Evolutionary conservation across 2,113 vertebrate species (phyloP), one percentile per base, ranked within the genome.

Genomic region (Ptychochromis oligacanthus): DNA sequence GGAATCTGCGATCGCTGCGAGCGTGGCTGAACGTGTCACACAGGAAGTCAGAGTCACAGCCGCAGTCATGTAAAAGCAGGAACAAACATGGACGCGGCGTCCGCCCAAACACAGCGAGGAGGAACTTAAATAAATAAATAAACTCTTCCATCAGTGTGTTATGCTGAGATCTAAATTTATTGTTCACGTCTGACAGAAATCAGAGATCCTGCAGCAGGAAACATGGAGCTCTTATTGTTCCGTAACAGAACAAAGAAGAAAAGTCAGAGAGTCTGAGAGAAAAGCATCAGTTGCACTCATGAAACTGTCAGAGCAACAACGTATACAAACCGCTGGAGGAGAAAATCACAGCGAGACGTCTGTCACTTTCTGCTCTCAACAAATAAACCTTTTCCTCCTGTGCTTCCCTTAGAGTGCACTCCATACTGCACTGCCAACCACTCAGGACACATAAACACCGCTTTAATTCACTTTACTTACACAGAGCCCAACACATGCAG

Each of bases 301-400:
- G 52, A 72, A 31, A 72, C 17, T 72, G 65, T 72, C 65, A 52
- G 65, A 52, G 52, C 65, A 52, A 11, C 6, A 17, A 31, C 65
- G 20, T 52, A 31, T 52, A 31, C 46, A 72, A 72, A 52, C 65
- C 28, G 26, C 26, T 52, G 65, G 26, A 52, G 46, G 65, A 72
- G 65, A 72, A 52, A 72, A 72, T 52, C 65, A 72, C 65, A 72
- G 65, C 49, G 17, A 72, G 46, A 72, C 18, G 65, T 72, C 26
- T 72, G 26, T 72, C 65, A 17, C 65, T 72, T 72, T 52, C 43
- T 72, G 65, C 46, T 72, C 46, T 31, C 49, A 72, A 26, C 65
- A 72, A 72, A 72, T 72, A 72, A 31, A 72, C 26, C 26, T 52
- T 31, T 72, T 13, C 46, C 65, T 28, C 17, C 26, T 31, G 24